A percentile compares a stretch with the other conserved stretches of the same genome.
Conservation (phyloP, 2,113 vertebrate species). For the Coturnix japonica region DNA sequence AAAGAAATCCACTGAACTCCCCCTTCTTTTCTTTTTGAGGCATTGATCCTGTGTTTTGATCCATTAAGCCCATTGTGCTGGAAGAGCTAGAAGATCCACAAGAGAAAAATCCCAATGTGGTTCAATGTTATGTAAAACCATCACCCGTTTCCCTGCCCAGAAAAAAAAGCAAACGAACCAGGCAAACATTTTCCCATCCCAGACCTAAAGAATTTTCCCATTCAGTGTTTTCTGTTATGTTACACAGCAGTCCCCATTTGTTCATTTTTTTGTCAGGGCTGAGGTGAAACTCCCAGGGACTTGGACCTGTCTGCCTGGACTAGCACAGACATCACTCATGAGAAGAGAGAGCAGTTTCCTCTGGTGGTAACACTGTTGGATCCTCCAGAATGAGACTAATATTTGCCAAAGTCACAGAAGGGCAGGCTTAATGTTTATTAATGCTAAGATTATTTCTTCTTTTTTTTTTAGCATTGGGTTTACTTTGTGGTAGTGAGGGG, state of each 20-base stretch:
- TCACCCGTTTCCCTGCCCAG: fast-evolving
- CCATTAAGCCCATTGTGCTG: not conserved
- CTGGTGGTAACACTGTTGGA: not conserved
- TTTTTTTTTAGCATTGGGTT: not conserved
- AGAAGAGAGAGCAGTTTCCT: not conserved
- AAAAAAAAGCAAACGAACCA: not conserved
- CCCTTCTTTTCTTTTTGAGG: not conserved
- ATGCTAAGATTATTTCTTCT: not conserved
- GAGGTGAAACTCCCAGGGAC: not conserved
- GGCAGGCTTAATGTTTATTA: not conserved
- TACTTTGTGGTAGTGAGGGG: fast-evolving
- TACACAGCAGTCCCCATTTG: not conserved
- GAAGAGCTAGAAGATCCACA: not conserved
- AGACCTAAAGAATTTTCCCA: not conserved
- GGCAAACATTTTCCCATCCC: not conserved
- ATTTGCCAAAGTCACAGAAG: not conserved
- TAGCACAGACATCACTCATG: not conserved
- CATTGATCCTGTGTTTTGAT: not conserved
- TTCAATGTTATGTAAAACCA: not conserved
- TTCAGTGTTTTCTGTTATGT: not conserved
- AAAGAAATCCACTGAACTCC: not conserved
- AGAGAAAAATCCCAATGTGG: not conserved
- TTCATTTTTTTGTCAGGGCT: not conserved
- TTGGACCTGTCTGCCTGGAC: not conserved
- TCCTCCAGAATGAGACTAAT: not conserved